Evolutionary conservation across 2,113 vertebrate genomes (phyloP), one percentile per base, ranked within the genome.

Genomic region (Proterorhinus semilunaris): DNA sequence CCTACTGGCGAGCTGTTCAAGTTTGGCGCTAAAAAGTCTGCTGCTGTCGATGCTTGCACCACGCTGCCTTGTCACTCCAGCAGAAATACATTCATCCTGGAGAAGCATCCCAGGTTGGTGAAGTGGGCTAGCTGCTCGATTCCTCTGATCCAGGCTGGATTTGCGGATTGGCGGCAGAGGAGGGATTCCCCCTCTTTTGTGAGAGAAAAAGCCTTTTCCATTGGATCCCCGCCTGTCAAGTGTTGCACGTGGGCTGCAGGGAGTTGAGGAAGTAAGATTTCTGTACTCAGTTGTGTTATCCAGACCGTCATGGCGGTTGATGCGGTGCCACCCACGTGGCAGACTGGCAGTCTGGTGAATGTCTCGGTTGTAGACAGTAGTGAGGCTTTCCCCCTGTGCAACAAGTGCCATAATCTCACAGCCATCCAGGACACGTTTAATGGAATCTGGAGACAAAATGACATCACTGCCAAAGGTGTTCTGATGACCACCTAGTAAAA

Each of bases 121-220:
- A 62, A 96, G 95, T 2, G 95, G 95, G 55, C 96, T 96, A 66
- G 75, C 80, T n/a, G 96, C 98, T 84, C 96, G 91, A 86, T 99
- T 99, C 68, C 94, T 95, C 89, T 98, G 96, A 72, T 99, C 98
- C 62, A 99, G 86, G 86, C 98, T 99, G 47, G 98, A 99, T 83
- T 98, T 99, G 8, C 98, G 92, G 44, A 99, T 89, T 0, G 98
- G 98, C 8, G 98, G 98, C 53, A 98, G 78, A 0, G 98, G 98
- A 8, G 98, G 98, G 0, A 91, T 95, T 65, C 94, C 97, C 7
- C 95, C 96, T 87, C 96, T 98, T 72, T 94, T 96, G 58, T 96
- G 94, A 69, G 94, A 90, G 54, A 96, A 93, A 72, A 96, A 89
- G n/a, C 94, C 90, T 82, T 94, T 97, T 42, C 94, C 95, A 6